These are phyloP conservation scores for Leptatherina wallacei DNA, from an alignment of 2,797 vertebrate species.

Conservation along the genomic window DNA sequence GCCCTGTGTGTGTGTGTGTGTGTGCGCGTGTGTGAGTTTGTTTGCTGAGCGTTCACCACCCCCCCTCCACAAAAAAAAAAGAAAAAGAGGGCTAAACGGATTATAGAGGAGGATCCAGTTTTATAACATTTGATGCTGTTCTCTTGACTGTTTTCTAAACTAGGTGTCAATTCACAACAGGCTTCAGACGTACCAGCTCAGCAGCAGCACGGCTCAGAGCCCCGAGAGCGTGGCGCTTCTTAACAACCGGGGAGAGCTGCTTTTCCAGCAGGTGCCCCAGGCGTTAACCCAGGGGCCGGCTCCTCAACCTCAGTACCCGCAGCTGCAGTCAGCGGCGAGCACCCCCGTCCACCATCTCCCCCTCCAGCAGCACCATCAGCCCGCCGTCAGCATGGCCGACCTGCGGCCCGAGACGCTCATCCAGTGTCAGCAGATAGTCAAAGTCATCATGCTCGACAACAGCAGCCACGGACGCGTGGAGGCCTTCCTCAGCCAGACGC, in stretches of 20 bases:
- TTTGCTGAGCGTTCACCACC: slow-evolving; percentile 50
- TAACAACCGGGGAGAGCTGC: slow-evolving; percentile 85
- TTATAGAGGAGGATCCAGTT: slow-evolving; percentile 88
- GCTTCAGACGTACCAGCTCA: slow-evolving; percentile 99
- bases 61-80: slow-evolving; percentile 39
- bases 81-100: slow-evolving; percentile 78
- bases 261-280: slow-evolving; percentile 78
- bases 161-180: slow-evolving; percentile 99
- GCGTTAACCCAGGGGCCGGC: slow-evolving; percentile 79
- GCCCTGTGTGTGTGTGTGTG: slow-evolving; percentile 73
- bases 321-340: slow-evolving; percentile 74
- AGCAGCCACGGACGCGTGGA: slow-evolving; percentile 90
- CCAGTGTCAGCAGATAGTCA: slow-evolving; percentile 99
- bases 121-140: slow-evolving; percentile 99
- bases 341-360: slow-evolving; percentile 75
- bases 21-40: slow-evolving; percentile 34
- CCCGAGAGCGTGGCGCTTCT: slow-evolving; percentile 89
- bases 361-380: slow-evolving; percentile 70
- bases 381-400: slow-evolving; percentile 80
- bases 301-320: slow-evolving; percentile 73
- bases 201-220: slow-evolving; percentile 85
- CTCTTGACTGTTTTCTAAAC: slow-evolving; percentile 99
- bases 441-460: slow-evolving; percentile 97
- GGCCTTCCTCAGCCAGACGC: slow-evolving; percentile 93
- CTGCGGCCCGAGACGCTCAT: slow-evolving; percentile 91